Evolutionary conservation across 2,888 invertebrate genomes (phyloP).

Genomic region (Antheraea assamensis): DNA sequence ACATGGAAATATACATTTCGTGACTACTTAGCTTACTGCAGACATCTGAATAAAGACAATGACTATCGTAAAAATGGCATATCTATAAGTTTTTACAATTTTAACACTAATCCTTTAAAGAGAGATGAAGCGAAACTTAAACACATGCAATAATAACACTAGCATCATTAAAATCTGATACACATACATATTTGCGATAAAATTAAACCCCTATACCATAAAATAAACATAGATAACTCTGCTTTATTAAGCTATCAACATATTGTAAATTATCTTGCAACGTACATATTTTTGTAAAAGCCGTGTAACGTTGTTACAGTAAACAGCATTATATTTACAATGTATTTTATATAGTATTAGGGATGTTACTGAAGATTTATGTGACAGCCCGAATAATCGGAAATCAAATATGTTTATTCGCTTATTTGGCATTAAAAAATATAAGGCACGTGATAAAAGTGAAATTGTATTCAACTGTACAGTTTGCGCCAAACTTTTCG

Average conservation of each 20-base stretch:
- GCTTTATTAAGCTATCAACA: neutral
- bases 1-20: no score
- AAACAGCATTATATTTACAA: constrained; percentile 5
- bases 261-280: constrained; percentile 12
- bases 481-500: no score
- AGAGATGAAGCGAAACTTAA: neutral
- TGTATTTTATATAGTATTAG: neutral
- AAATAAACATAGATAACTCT: neutral
- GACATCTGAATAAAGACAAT: no score
- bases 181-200: constrained; percentile 2
- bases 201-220: neutral
- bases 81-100: neutral
- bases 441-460: no score
- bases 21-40: no score
- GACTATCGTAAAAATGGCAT: no score
- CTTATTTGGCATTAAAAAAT: neutral
- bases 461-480: no score
- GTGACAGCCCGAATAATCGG: neutral
- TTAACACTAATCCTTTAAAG: neutral
- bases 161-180: no score
- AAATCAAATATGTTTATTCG: neutral
- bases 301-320: neutral
- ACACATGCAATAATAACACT: neutral
- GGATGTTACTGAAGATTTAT: neutral
- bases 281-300: constrained; percentile 5